Evolutionary conservation across 1,140 invertebrate genomes (phyloP), one percentile per base, ranked within the genome.

Genomic region (Drosophila busckii): DNA sequence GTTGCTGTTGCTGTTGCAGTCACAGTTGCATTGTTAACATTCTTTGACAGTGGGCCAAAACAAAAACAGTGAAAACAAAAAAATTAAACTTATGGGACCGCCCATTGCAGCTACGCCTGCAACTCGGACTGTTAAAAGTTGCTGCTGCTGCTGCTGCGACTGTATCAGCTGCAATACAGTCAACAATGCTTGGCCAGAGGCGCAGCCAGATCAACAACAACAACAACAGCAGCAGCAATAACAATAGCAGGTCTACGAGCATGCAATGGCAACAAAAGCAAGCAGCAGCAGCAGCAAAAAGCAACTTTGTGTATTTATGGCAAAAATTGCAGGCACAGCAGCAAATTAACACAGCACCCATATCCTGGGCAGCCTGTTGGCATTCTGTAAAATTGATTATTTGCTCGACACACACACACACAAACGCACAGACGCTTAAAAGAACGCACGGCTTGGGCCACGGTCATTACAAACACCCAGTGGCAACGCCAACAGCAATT

Each of bases 21-120:
- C 68, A 54, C 66, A 62, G 52, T 56, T 69, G 62, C 68, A 80
- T 78, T 78, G 73, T 78, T 80, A 80, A 78, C 58, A 80, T 78
- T 80, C 73, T 80, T 78, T 78, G 73, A 78, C 73, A 80, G 68
- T 64, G 59, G 73, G 63, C 73, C 73, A 78, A 67, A 67, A 67
- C 66, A 53, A 55, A 17, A 40, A 44, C 28, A 26, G 6, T 19
- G 25, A 15, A 1, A 19, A 3, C 9, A 25, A 22, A 9, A 46
- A 22, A 5, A 35, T 23, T 13, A 58, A 48, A 5, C 28, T 49
- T 29, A 19, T 42, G 29, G 35, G 69, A 78, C 56, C 63, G 26
- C 73, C 73, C 40, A 58, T 64, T 52, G 50, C n/a, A n/a, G 64
- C 23, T 41, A 65, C 65, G 42, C 44, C 53, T 54, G 54, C 60